Evolutionary conservation across 2,113 vertebrate species (phyloP).

Genomic region (Chamaetylas fuelleborni): DNA sequence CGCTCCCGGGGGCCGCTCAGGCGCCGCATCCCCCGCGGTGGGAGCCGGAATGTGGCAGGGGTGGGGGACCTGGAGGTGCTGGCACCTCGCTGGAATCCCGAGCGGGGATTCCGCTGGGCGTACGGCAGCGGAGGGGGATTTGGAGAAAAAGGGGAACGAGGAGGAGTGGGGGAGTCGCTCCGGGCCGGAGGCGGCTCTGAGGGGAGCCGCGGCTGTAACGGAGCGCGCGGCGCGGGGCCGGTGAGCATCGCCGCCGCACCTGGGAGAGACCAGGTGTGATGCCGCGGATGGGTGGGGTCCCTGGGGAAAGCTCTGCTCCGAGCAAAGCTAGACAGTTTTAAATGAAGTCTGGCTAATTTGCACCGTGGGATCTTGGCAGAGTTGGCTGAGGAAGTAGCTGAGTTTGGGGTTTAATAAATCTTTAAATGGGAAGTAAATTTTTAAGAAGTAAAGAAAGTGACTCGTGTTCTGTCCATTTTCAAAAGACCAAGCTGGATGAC

Average conservation of each 20-base stretch:
- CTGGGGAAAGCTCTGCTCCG: neutral
- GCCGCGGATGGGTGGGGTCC: neutral
- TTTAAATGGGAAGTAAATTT: neutral
- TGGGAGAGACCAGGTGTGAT: fast-evolving
- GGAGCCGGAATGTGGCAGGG: fast-evolving
- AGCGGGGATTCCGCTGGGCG: neutral
- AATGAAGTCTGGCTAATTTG: neutral
- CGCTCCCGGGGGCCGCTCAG: fast-evolving
- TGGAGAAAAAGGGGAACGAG: fast-evolving
- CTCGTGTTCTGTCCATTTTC: neutral
- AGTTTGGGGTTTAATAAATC: neutral
- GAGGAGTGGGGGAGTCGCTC: too few species aligned
- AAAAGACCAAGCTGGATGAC: neutral
- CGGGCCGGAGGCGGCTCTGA: fast-evolving
- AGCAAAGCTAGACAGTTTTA: neutral
- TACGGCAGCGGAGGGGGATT: neutral
- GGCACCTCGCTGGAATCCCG: fast-evolving
- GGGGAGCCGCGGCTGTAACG: fast-evolving
- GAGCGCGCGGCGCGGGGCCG: fast-evolving
- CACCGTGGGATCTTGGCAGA: neutral
- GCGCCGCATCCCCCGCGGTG: too few species aligned
- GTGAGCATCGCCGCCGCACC: fast-evolving
- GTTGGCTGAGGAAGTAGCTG: neutral
- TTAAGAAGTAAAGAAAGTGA: neutral
- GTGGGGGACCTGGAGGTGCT: fast-evolving